Evolutionary conservation across 2,113 vertebrate genomes (phyloP).

Genomic region (Xerus inauris): DNA sequence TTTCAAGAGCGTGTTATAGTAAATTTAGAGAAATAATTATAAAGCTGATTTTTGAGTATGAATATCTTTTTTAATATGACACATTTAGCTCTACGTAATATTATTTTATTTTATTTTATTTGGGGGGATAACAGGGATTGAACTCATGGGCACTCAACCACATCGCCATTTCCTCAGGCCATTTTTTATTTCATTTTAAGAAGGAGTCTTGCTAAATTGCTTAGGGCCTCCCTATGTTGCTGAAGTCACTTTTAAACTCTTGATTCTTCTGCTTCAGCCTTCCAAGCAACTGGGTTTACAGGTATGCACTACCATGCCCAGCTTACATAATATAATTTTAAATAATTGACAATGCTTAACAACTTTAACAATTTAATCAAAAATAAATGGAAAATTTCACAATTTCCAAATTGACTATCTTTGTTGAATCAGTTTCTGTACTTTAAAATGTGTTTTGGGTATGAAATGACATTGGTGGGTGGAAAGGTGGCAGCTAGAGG

Average conservation of each 20-base stretch:
- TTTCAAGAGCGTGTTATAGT: neutral
- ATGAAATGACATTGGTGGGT: too few species aligned
- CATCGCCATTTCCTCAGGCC: too few species aligned
- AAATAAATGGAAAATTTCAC: neutral
- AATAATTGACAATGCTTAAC: neutral
- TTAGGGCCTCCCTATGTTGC: too few species aligned
- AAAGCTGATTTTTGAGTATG: neutral
- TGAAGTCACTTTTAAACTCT: too few species aligned
- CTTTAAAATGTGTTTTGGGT: neutral
- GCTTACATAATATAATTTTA: neutral
- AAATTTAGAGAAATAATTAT: neutral
- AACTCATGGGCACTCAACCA: too few species aligned
- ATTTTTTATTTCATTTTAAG: too few species aligned
- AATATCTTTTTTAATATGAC: neutral
- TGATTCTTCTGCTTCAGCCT: too few species aligned
- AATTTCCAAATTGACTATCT: neutral
- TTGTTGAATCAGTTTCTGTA: neutral
- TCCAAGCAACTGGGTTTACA: too few species aligned
- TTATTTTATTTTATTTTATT: too few species aligned
- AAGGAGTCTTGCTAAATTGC: too few species aligned
- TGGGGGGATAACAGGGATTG: too few species aligned
- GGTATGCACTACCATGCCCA: accelerated
- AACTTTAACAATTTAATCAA: neutral
- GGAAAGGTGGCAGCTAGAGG: too few species aligned
- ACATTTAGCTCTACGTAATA: neutral